Evolutionary conservation across 2,797 vertebrate genomes (phyloP), one percentile per base, ranked within the genome.

Genomic region (Columba guinea): DNA sequence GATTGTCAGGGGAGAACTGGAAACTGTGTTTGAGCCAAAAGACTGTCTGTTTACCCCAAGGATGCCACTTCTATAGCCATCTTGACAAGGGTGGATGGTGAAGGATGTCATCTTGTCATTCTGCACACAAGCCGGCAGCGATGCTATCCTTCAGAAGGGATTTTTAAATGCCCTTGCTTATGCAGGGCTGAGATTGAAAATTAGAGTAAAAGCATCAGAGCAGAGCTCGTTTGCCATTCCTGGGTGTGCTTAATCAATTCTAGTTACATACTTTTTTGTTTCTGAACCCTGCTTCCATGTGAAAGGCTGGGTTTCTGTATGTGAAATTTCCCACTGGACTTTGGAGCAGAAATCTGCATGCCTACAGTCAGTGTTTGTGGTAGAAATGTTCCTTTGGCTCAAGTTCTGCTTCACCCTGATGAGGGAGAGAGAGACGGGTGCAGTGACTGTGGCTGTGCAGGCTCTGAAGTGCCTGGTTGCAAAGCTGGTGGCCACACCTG

Each of bases 341-440:
- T 70, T 0, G 2, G 64, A 51, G n/a, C 4, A 51, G 1, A 26
- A 27, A 20, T 35, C 48, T 46, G 0, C 2, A 1, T 32, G 44
- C 13, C 5, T 59, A 22, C 75, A 56, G 10, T 70, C 3, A 4
- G 32, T 11, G 26, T 49, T 77, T 13, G 17, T 28, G 58, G 26
- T 51, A 34, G 58, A 63, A 84, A 11, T 0, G 2, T 65, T 30
- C 7, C 0, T 6, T 28, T 79, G 65, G 32, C 44, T 91, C 1
- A 0, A 3, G 10, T 24, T 78, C 12, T 2, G 4, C 68, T 44
- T 82, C 0, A 0, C n/a, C 53, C 22, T 5, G 19, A 15, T n/a
- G 67, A 55, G 13, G 0, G 17, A 64, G 51, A 49, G 30, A 5
- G 65, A 80, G 37, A 27, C 30, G 9, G 76, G 49, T 75, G 73